Evolutionary conservation across 2,113 vertebrate genomes (phyloP).

Genomic region (Carassius auratus): DNA sequence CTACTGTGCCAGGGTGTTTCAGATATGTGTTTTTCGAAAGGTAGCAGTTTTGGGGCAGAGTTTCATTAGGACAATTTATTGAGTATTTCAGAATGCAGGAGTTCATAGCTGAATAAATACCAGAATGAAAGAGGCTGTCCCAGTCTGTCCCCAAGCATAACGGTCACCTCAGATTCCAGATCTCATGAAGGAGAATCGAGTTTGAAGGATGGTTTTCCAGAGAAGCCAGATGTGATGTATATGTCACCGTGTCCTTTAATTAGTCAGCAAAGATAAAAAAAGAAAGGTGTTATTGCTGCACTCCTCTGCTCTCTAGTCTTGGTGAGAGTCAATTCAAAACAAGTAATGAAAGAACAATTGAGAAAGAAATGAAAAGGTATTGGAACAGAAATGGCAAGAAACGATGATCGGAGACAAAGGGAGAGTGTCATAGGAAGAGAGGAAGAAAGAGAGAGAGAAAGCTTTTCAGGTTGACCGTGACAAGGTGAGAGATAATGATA

Average conservation of each 20-base stretch:
- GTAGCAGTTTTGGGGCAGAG: neutral
- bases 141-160: constrained; percentile 38
- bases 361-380: constrained; percentile 9
- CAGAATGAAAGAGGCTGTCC: constrained; percentile 12
- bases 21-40: constrained; percentile 14
- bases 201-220: constrained; percentile 33
- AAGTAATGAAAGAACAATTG: constrained; percentile 28
- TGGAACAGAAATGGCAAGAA: constrained; percentile 9
- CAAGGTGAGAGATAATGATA: constrained; percentile 64
- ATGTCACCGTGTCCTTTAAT: constrained; percentile 34
- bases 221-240: constrained; percentile 24
- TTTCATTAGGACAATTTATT: constrained; percentile 22
- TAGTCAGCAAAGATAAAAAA: constrained; percentile 29
- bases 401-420: constrained; percentile 13
- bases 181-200: constrained; percentile 34
- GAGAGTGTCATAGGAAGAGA: constrained; percentile 14
- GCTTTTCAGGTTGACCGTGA: constrained; percentile 52
- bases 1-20: constrained; percentile 3
- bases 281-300: constrained; percentile 1
- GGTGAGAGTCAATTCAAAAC: constrained; percentile 33
- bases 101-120: constrained; percentile 31
- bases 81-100: constrained; percentile 18
- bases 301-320: neutral
- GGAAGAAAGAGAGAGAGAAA: constrained; percentile 12
- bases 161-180: constrained; percentile 34